These are phyloP conservation scores for Eupithecia dodoneata DNA, from an alignment of 2,888 invertebrate genomes.

Conservation along the genomic window DNA sequence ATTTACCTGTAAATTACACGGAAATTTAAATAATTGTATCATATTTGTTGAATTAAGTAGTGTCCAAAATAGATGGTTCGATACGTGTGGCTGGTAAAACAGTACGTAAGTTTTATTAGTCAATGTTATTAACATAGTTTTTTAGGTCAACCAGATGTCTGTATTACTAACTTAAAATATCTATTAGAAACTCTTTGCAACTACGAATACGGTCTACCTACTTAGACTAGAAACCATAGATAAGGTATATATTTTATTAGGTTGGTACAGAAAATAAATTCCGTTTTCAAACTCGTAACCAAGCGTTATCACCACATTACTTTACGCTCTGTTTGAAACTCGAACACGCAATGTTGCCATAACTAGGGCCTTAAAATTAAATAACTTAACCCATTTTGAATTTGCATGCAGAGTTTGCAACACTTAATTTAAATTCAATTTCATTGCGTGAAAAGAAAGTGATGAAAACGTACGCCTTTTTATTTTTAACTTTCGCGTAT, in stretches of 20 bases:
- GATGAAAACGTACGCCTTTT: neutral
- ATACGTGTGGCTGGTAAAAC: neutral
- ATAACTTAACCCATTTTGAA: constrained; percentile 3
- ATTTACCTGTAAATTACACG: constrained; percentile 68
- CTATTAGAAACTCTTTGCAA: neutral
- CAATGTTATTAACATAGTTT: constrained; percentile 5
- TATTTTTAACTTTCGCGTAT: neutral
- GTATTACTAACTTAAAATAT: neutral
- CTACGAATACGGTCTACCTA: neutral
- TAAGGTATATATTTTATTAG: constrained; percentile 4
- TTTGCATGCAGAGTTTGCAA: neutral
- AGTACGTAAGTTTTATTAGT: neutral
- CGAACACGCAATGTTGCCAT: constrained; percentile 8
- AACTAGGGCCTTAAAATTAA: constrained; percentile 4
- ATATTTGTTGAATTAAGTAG: constrained; percentile 38
- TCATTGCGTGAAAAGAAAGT: neutral
- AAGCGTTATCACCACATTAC: constrained; percentile 12
- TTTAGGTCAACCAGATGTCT: constrained; percentile 40
- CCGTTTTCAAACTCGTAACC: constrained; percentile 4
- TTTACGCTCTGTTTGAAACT: constrained; percentile 13
- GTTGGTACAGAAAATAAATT: constrained; percentile 9
- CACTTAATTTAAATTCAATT: neutral
- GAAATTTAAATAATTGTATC: constrained; percentile 10
- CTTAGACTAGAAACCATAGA: constrained; percentile 3
- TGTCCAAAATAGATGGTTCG: neutral